These are phyloP conservation scores for Chaetodon trifascialis DNA, from an alignment of 2,113 vertebrate genomes.

Conservation along the genomic window DNA sequence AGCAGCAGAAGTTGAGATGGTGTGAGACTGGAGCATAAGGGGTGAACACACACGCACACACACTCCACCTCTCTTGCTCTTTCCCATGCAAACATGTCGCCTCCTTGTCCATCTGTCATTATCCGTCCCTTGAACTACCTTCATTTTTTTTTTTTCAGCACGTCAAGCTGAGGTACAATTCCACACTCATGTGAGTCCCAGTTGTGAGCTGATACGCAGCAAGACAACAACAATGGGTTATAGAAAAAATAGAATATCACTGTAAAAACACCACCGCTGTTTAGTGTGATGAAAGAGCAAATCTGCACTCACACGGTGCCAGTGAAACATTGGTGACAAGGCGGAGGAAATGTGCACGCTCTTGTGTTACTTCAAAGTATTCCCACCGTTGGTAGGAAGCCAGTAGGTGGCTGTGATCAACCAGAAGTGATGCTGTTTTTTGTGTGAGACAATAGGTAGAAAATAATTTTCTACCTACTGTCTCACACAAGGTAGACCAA, in stretches of 20 bases:
- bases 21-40: slow-evolving; percentile 42
- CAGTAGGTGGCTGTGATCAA: slow-evolving; percentile 43
- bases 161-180: slow-evolving; percentile 67
- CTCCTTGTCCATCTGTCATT: slow-evolving; percentile 46
- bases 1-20: slow-evolving; percentile 74
- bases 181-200: slow-evolving; percentile 61
- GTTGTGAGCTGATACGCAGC: slow-evolving; percentile 56
- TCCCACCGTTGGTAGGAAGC: slow-evolving; percentile 39
- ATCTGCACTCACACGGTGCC: slow-evolving; percentile 22
- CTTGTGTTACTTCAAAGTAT: slow-evolving; percentile 55
- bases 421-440: slow-evolving; percentile 18
- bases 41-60: slow-evolving; percentile 6
- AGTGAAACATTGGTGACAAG: slow-evolving; percentile 40
- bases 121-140: slow-evolving; percentile 57
- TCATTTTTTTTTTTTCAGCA: slow-evolving; percentile 17
- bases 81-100: slow-evolving; percentile 37
- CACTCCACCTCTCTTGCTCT: slow-evolving; percentile 17
- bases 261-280: slow-evolving; percentile 54
- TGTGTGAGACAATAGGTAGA: background rate
- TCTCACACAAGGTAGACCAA: too few relatives aligned
- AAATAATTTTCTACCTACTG: background rate
- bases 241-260: slow-evolving; percentile 20
- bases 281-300: slow-evolving; percentile 66
- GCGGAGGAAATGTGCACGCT: slow-evolving; percentile 27
- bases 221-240: slow-evolving; percentile 52